Evolutionary conservation across 2,797 vertebrate species (phyloP).

Genomic region (Acridotheres tristis): DNA sequence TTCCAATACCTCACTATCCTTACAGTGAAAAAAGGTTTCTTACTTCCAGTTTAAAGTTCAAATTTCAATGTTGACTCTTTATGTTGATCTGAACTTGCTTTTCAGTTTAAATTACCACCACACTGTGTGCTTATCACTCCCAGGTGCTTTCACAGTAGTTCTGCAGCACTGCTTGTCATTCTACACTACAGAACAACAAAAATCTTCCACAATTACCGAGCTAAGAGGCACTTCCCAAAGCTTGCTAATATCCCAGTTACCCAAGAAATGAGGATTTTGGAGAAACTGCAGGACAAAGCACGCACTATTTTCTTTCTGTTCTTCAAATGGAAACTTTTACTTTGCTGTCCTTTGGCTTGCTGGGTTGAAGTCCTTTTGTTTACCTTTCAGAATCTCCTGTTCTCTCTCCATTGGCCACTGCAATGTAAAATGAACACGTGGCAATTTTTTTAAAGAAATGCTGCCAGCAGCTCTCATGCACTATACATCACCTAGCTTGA

Average conservation of each 20-base stretch:
- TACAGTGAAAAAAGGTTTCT: neutral
- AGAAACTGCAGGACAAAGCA: neutral
- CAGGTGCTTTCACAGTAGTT: neutral
- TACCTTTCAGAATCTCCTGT: conserved; percentile 8
- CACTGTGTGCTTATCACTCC: neutral
- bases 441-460: neutral
- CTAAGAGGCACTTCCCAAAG: neutral
- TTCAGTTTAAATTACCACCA: neutral
- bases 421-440: conserved; percentile 29
- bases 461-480: neutral
- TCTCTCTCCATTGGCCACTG: conserved; percentile 9
- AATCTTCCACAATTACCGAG: neutral
- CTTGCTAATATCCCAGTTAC: neutral
- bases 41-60: neutral
- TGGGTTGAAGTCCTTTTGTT: neutral
- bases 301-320: neutral
- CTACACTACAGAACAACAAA: neutral
- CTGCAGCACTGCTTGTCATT: neutral
- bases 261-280: neutral
- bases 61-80: neutral
- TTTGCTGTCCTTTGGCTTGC: neutral
- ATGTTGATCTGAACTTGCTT: neutral
- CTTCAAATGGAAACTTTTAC: neutral
- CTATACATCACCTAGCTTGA: neutral
- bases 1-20: neutral